A percentile compares a stretch with the other conserved stretches of the same genome.
Evolutionary conservation across 2,888 invertebrate species (phyloP).

Genomic region (Apamea sordens): DNA sequence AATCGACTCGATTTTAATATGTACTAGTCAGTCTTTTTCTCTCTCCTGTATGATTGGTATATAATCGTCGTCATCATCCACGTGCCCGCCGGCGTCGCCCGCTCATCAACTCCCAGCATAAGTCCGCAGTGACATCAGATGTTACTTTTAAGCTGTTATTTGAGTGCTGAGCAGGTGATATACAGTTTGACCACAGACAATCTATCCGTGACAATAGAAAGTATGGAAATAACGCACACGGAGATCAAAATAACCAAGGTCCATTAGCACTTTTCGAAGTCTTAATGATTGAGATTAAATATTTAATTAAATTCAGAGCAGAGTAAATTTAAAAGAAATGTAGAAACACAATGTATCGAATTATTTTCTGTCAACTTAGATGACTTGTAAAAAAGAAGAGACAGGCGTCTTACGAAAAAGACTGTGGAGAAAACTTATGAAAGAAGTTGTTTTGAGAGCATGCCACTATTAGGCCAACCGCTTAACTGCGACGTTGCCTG

Average conservation of each 20-base stretch:
- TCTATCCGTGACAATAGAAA: background rate
- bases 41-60: constrained; percentile 93
- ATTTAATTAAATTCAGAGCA: too few species aligned
- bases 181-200: background rate
- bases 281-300: too few species aligned
- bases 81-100: constrained; percentile 39
- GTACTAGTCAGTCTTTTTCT: constrained; percentile 94
- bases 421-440: background rate
- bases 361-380: background rate
- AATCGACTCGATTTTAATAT: constrained; percentile 91
- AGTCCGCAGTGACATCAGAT: constrained; percentile 87
- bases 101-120: constrained; percentile 47
- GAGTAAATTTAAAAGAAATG: too few species aligned
- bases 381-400: background rate
- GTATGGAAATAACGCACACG: too few species aligned
- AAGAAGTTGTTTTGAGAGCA: background rate
- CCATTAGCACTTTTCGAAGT: too few species aligned
- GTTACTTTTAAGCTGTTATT: constrained; percentile 70
- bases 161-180: background rate
- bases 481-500: too few species aligned
- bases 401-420: background rate
- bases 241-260: background rate
- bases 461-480: too few species aligned
- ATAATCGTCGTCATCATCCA: constrained; percentile 73
- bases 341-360: background rate